phyloP scores from a whole-genome alignment of 2,888 invertebrate species.

The Drosophila flavopinicola region DNA sequence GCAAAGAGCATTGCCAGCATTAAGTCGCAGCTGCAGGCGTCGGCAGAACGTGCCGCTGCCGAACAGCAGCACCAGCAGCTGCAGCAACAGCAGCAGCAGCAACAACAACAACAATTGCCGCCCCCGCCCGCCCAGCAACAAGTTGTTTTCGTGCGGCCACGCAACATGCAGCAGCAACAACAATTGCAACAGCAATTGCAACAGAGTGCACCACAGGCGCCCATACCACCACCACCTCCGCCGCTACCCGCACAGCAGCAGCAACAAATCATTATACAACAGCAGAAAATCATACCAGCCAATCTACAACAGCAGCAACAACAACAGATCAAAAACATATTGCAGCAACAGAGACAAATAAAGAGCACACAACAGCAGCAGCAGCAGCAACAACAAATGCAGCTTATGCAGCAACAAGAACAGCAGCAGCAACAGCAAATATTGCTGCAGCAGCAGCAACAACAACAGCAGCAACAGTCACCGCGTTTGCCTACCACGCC shows the following conservation, averaged over 20 bases:
- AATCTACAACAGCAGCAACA: slow-evolving; percentile 66
- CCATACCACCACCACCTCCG: slow-evolving; percentile 37
- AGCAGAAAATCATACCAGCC: slow-evolving; percentile 80
- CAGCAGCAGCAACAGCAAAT: slow-evolving; percentile 52
- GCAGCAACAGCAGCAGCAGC: slow-evolving; percentile 79
- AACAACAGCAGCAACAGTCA: slow-evolving; percentile 50
- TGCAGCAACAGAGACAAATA: slow-evolving; percentile 70
- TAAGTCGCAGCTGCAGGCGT: slow-evolving; percentile 80
- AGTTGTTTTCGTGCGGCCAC: slow-evolving; percentile 81
- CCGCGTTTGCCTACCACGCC: slow-evolving; percentile 62
- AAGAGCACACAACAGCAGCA: slow-evolving; percentile 56
- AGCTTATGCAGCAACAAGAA: slow-evolving; percentile 42
- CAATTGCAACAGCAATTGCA: slow-evolving; percentile 69
- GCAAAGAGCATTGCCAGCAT: slow-evolving; percentile 80
- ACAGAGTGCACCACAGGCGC: slow-evolving; percentile 70
- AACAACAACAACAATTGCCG: slow-evolving; percentile 46
- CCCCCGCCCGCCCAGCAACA: slow-evolving; percentile 69
- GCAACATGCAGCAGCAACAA: slow-evolving; percentile 63
- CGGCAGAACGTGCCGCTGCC: slow-evolving; percentile 64
- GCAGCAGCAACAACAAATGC: slow-evolving; percentile 59
- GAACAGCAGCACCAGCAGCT: slow-evolving; percentile 84
- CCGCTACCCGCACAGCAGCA: slow-evolving; percentile 58
- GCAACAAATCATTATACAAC: slow-evolving; percentile 81
- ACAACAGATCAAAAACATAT: slow-evolving; percentile 71
- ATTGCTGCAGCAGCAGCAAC: slow-evolving; percentile 54